Base-by-base conservation (phyloP, 2,797 vertebrate genomes). In the Acanthurus lineatus region DNA sequence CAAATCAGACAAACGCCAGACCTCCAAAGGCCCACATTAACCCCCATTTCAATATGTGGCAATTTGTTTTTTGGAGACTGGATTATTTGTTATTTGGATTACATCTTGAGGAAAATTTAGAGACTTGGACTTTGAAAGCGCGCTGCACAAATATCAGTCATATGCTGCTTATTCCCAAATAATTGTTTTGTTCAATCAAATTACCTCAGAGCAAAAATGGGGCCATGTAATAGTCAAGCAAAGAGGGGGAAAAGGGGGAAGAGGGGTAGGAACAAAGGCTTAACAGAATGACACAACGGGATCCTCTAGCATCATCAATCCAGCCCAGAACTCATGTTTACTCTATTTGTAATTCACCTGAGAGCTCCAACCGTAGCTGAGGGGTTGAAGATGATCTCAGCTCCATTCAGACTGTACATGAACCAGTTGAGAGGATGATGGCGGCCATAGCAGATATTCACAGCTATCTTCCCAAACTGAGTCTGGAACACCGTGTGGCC, bases 391-490 rank as follows among this genome's bases (percentile, higher is more conserved):
- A 99, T 97, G 92, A 99, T 96, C 93, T 99, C 98, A 0, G 98
- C 98, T 82, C 98, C 97, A 0, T 99, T 97, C 85, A 98, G 66
- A 35, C 97, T 96, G 65, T 96, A 99, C 97, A 99, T 96, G 49
- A 99, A 95, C 98, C 98, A 99, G 93, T 99, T 99, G 76, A 99
- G 96, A 47, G 98, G 98, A 78, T 99, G 98, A 82, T 99, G 98
- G 8, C 97, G 96, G 1, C 98, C 98, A 0, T 96, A 99, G 92
- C 98, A 99, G 88, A 99, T 99, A 77, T 99, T 99, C 72, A 99
- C 96, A 0, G 97, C 97, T 16, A 99, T 96, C 84, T 88, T 93
- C 72, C 98, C 98, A 67, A 97, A 99, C 86, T 95, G 96, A 0
- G 98, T 99, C 93, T 99, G 96, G 92, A 99, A 99, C 79, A 99